These are phyloP conservation scores for Todiramphus chloris DNA, from an alignment of 2,113 vertebrate species.

Conservation along the genomic window DNA sequence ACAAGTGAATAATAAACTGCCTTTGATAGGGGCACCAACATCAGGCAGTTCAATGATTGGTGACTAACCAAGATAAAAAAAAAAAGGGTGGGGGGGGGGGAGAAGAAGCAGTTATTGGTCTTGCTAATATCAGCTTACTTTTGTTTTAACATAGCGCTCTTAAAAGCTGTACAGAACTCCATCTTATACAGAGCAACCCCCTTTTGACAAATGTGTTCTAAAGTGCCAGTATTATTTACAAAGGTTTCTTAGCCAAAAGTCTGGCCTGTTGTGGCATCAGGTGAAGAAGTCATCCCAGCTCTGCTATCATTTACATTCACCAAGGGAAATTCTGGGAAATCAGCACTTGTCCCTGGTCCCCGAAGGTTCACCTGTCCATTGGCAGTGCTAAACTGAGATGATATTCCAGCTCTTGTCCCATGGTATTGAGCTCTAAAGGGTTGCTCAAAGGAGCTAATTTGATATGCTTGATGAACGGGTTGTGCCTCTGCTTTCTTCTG, in stretches of 20 bases:
- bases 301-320: conserved; percentile 93
- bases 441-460: conserved; percentile 95
- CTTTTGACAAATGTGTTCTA: conserved; percentile 88
- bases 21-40: conserved; percentile 71
- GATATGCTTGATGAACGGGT: conserved; percentile 93
- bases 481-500: conserved; percentile 95
- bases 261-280: conserved; percentile 93
- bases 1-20: conserved; percentile 72
- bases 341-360: conserved; percentile 88
- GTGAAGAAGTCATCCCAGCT: conserved; percentile 94
- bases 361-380: conserved; percentile 95
- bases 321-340: conserved; percentile 96
- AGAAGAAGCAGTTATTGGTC: conserved; percentile 73
- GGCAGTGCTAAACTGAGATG: conserved; percentile 92
- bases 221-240: conserved; percentile 90
- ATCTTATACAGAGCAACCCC: conserved; percentile 79
- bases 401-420: conserved; percentile 86
- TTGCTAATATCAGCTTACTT: conserved; percentile 80
- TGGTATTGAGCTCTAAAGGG: conserved; percentile 95
- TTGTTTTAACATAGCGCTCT: conserved; percentile 76
- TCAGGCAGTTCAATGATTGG: conserved; percentile 77
- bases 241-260: conserved; percentile 89
- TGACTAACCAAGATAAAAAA: conserved; percentile 57
- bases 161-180: conserved; percentile 80
- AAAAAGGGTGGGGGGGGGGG: neutral